Conservation (phyloP, 2,797 vertebrate genomes). For the Hippocampus kuda region DNA sequence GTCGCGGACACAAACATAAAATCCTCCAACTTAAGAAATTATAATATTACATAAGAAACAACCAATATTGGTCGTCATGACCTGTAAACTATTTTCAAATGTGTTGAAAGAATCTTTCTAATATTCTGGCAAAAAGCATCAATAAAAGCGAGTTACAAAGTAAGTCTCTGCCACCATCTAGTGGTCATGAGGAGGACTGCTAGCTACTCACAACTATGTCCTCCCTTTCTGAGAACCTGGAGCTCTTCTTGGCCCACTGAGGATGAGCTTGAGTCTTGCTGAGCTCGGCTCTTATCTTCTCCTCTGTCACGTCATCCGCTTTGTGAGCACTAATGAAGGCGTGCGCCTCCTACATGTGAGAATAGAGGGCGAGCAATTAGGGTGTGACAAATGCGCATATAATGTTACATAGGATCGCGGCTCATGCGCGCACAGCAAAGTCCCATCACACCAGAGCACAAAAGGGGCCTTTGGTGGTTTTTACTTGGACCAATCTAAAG, state of each 20-base stretch:
- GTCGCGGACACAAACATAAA: no score
- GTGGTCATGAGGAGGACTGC: slow-evolving; percentile 25
- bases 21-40: no score
- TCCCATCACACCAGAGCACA: slow-evolving; percentile 22
- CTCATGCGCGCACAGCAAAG: not conserved
- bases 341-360: slow-evolving; percentile 67
- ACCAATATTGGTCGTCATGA: no score
- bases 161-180: slow-evolving; percentile 51
- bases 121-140: not conserved
- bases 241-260: slow-evolving; percentile 57
- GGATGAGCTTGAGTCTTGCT: slow-evolving; percentile 47
- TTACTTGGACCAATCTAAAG: slow-evolving; percentile 34
- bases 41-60: no score
- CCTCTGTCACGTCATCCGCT: slow-evolving; percentile 70
- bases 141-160: not conserved
- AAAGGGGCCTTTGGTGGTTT: slow-evolving; percentile 35
- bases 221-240: slow-evolving; percentile 55
- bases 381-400: slow-evolving; percentile 1
- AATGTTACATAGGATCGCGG: slow-evolving; percentile 1
- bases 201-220: slow-evolving; percentile 70
- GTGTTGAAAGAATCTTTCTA: not conserved
- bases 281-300: slow-evolving; percentile 61
- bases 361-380: not conserved
- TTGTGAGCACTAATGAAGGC: slow-evolving; percentile 66
- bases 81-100: not conserved